Evolutionary conservation across 1,140 invertebrate species (phyloP).

Genomic region (Zaprionus gabonicus): DNA sequence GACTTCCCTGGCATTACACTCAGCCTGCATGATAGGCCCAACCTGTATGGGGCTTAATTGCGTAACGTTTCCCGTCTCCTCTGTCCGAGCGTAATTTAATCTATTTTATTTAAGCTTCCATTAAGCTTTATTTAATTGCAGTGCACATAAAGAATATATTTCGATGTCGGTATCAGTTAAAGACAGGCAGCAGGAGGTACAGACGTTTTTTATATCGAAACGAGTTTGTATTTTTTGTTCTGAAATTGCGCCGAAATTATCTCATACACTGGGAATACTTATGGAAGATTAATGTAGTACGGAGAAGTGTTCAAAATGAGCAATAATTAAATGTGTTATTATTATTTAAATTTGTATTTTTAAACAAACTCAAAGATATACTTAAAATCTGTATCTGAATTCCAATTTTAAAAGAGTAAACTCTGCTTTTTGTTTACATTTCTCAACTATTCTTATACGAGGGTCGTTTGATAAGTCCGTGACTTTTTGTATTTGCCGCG

Average conservation of each 20-base stretch:
- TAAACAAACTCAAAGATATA: too few species aligned
- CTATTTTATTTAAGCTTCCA: slow-evolving; percentile 62
- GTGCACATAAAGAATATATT: slow-evolving; percentile 8
- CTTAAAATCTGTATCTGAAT: too few species aligned
- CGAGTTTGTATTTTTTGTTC: background rate
- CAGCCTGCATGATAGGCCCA: slow-evolving; percentile 47
- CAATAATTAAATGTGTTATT: too few species aligned
- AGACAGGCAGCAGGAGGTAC: background rate
- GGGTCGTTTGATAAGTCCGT: too few species aligned
- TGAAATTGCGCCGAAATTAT: background rate
- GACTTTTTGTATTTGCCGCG: too few species aligned
- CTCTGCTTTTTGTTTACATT: too few species aligned
- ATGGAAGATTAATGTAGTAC: background rate
- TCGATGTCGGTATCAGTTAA: background rate
- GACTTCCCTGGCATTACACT: background rate
- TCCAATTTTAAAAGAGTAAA: too few species aligned
- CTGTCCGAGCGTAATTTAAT: slow-evolving; percentile 57
- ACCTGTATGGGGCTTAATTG: slow-evolving; percentile 53
- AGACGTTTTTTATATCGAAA: background rate
- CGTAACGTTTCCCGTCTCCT: slow-evolving; percentile 31
- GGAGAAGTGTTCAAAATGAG: background rate
- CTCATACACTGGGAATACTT: background rate
- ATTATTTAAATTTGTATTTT: too few species aligned
- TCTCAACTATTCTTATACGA: too few species aligned
- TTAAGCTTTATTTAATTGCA: slow-evolving; percentile 71